Evolutionary conservation across 1,140 invertebrate genomes (phyloP).

Genomic region (Drosophila serrata): DNA sequence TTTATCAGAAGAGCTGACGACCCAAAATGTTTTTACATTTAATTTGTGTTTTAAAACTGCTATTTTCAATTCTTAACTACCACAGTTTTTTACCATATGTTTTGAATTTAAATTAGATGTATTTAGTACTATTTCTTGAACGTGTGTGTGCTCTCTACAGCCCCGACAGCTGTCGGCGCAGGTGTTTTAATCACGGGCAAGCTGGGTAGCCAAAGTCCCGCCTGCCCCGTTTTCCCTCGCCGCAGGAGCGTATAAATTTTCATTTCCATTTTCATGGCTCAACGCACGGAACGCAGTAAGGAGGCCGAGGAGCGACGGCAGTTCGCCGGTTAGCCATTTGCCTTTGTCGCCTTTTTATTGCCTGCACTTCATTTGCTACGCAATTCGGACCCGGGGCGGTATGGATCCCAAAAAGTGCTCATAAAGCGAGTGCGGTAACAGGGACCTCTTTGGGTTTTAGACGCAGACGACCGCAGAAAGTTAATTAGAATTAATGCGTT

Average conservation of each 20-base stretch:
- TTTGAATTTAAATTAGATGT: background rate
- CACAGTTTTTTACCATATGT: background rate
- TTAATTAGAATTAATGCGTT: conserved; percentile 84
- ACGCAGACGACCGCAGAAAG: conserved; percentile 74
- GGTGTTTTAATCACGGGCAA: conserved; percentile 78
- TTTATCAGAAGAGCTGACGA: too few relatives aligned
- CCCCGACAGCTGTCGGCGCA: conserved; percentile 70
- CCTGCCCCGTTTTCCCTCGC: conserved; percentile 19
- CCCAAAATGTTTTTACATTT: too few relatives aligned
- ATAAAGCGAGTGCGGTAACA: conserved; percentile 58
- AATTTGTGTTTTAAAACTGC: too few relatives aligned
- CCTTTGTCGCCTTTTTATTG: conserved; percentile 82
- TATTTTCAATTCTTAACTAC: too few relatives aligned
- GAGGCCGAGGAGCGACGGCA: conserved; percentile 26
- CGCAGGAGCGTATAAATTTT: conserved; percentile 75
- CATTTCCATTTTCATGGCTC: conserved; percentile 80
- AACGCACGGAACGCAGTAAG: conserved; percentile 65
- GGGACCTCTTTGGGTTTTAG: conserved; percentile 59
- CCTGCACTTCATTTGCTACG: conserved; percentile 82
- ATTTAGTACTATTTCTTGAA: conserved; percentile 5
- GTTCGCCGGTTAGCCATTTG: conserved; percentile 62
- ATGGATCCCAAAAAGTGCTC: conserved; percentile 43
- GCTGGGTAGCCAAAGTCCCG: conserved; percentile 14
- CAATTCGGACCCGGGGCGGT: conserved; percentile 56
- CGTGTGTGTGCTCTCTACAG: conserved; percentile 11